phyloP scores from a whole-genome alignment of 1,140 invertebrate species.

The Harpegnathos saltator region DNA sequence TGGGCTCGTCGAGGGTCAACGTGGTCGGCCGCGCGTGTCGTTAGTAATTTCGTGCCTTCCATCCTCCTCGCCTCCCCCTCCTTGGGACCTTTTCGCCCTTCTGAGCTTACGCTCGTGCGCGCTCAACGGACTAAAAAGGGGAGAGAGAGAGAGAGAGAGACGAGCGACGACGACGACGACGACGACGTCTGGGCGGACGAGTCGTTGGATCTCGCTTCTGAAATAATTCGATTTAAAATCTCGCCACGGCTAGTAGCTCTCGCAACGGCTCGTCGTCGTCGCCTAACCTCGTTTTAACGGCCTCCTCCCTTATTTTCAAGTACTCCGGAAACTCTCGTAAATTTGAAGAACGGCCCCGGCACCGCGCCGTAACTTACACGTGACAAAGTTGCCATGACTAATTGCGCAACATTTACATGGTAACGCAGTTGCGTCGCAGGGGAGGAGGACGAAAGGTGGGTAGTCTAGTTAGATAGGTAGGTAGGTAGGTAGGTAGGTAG shows the following conservation, averaged over 20 bases:
- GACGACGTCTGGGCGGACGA: too few relatives aligned
- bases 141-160: neutral
- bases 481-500: too few relatives aligned
- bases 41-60: conserved; percentile 66
- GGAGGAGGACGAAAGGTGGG: too few relatives aligned
- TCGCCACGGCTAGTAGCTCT: neutral
- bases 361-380: conserved; percentile 61
- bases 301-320: conserved; percentile 60
- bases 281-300: conserved; percentile 56
- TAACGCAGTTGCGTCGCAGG: conserved; percentile 53
- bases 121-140: conserved; percentile 41
- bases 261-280: conserved; percentile 29
- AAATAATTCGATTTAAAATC: conserved; percentile 55
- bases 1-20: conserved; percentile 54
- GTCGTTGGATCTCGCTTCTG: neutral
- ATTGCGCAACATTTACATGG: conserved; percentile 67
- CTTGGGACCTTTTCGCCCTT: conserved; percentile 24
- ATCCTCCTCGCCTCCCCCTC: neutral
- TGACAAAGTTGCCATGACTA: conserved; percentile 67
- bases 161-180: neutral
- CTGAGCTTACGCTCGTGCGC: neutral
- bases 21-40: conserved; percentile 65
- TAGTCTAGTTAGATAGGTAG: too few relatives aligned
- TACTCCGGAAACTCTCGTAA: conserved; percentile 63
- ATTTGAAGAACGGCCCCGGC: conserved; percentile 54